Conservation (phyloP, 2,888 invertebrate genomes). For the Drosophila rellima region DNA sequence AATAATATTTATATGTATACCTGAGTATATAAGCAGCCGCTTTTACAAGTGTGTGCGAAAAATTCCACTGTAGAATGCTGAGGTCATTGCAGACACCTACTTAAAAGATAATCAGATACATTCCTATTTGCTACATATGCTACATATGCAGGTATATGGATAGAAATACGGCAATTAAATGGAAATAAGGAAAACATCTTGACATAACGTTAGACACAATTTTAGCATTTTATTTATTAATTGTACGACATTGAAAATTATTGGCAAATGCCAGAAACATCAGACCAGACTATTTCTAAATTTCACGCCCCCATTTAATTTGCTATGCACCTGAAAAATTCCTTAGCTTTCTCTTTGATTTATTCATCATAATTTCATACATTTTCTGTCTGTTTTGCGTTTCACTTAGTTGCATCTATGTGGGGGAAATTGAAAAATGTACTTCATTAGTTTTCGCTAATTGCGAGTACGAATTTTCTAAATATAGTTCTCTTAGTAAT, state of each 20-base stretch:
- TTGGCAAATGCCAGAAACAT: conserved; percentile 31
- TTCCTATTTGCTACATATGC: background rate
- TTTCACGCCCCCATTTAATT: conserved; percentile 55
- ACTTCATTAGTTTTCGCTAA: conserved; percentile 55
- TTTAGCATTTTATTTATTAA: conserved; percentile 14
- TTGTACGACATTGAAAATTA: conserved; percentile 38
- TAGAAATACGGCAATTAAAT: conserved; percentile 17
- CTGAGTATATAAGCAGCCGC: conserved; percentile 52
- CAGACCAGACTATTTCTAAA: conserved; percentile 17
- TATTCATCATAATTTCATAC: conserved; percentile 25
- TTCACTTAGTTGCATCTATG: conserved; percentile 25
- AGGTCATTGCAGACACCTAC: conserved; percentile 60
- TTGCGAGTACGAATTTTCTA: conserved; percentile 41
- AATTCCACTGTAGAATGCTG: conserved; percentile 67
- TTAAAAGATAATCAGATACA: conserved; percentile 19
- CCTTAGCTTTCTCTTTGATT: conserved; percentile 37
- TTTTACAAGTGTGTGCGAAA: conserved; percentile 51
- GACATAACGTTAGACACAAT: conserved; percentile 1
- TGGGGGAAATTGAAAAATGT: conserved; percentile 39
- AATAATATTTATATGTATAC: conserved; percentile 15
- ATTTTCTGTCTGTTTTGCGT: background rate
- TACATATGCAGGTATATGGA: conserved; percentile 2
- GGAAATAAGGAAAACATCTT: conserved; percentile 14
- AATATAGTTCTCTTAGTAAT: conserved; percentile 30
- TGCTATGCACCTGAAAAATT: conserved; percentile 28